These are phyloP conservation scores for Homarus gammarus DNA, from an alignment of 2,888 invertebrate genomes.

Conservation along the genomic window DNA sequence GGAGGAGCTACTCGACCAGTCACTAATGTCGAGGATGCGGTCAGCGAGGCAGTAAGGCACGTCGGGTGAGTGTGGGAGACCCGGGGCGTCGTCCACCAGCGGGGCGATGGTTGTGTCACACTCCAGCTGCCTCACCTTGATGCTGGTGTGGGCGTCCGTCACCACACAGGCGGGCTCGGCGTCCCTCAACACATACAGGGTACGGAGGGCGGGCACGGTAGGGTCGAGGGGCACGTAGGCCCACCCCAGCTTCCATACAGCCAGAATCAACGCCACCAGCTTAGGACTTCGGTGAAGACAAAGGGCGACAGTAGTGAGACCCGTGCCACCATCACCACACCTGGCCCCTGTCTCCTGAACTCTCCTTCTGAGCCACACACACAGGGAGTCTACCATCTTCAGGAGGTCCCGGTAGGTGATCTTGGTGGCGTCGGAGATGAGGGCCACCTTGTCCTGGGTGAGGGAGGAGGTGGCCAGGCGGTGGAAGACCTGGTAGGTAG, in stretches of 20 bases:
- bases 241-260: slow-evolving; percentile 70
- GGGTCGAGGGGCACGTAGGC: slow-evolving; percentile 67
- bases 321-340: too few relatives aligned
- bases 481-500: slow-evolving; percentile 49
- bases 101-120: slow-evolving; percentile 39
- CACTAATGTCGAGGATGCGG: slow-evolving; percentile 43
- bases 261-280: slow-evolving; percentile 59
- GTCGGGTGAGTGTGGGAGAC: not conserved
- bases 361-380: slow-evolving; percentile 22
- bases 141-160: slow-evolving; percentile 45
- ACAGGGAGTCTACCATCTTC: slow-evolving; percentile 49
- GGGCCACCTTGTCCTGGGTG: slow-evolving; percentile 48
- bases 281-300: slow-evolving; percentile 58
- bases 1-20: slow-evolving; percentile 22
- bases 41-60: slow-evolving; percentile 19
- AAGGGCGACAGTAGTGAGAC: slow-evolving; percentile 51
- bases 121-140: slow-evolving; percentile 48
- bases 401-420: slow-evolving; percentile 44
- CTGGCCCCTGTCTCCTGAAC: not conserved
- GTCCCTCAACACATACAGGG: slow-evolving; percentile 57
- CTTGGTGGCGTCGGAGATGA: slow-evolving; percentile 23
- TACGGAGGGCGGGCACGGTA: slow-evolving; percentile 51
- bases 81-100: not conserved
- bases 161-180: slow-evolving; percentile 53
- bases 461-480: slow-evolving; percentile 39